These are phyloP conservation scores for Symphodus melops DNA, from an alignment of 2,113 vertebrate species.

Conservation along the genomic window DNA sequence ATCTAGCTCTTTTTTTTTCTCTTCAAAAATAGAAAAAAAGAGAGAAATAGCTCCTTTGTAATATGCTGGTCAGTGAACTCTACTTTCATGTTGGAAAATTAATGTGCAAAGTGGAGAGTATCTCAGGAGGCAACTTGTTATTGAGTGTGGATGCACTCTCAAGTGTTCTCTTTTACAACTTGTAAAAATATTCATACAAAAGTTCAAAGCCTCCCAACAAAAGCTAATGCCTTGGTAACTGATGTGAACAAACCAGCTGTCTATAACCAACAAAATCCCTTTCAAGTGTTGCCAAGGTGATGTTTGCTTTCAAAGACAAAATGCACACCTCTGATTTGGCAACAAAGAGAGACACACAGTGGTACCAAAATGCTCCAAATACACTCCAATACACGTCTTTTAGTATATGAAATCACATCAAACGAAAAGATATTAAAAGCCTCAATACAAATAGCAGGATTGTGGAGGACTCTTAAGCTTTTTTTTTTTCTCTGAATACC, in stretches of 20 bases:
- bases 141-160: conserved; percentile 13
- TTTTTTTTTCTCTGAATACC: conserved; percentile 20
- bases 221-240: conserved; percentile 33
- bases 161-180: conserved; percentile 27
- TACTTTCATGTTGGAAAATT: not conserved
- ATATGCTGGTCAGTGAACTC: not conserved
- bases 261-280: conserved; percentile 34
- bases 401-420: conserved; percentile 14
- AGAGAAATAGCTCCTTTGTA: not conserved
- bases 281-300: conserved; percentile 59
- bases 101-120: not conserved
- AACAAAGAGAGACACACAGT: conserved; percentile 7
- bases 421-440: conserved; percentile 12
- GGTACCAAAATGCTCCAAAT: conserved; percentile 23
- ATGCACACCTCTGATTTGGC: conserved; percentile 10
- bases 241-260: conserved; percentile 39
- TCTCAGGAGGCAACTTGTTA: conserved; percentile 19
- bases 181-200: conserved; percentile 53
- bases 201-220: conserved; percentile 60
- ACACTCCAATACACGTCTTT: conserved; percentile 27
- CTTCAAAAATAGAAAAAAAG: not conserved
- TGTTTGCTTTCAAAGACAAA: conserved; percentile 34
- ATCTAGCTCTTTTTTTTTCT: not conserved
- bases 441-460: conserved; percentile 11
- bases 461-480: not conserved